Evolutionary conservation across 1,140 invertebrate genomes (phyloP), one percentile per base, ranked within the genome.

Genomic region (Papilio dardanus): DNA sequence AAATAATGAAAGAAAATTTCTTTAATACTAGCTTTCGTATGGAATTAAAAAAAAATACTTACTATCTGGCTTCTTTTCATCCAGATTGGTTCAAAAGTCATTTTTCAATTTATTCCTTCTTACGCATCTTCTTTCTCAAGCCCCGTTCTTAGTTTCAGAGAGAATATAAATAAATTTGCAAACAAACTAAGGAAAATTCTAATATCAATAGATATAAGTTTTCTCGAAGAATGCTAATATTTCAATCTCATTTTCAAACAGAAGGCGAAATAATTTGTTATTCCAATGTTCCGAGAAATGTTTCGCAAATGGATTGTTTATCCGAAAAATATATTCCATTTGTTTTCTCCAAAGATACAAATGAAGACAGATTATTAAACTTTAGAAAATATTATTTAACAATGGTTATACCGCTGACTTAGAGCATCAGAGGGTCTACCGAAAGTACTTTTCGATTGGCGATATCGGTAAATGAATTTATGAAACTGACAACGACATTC

Each of bases 201-300:
- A 62, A 62, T 62, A 62, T 24, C 46, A 24, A 54, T 10, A 19
- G 46, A 4, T 50, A 21, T 21, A 58, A 58, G 50, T 58, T 58
- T 58, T 58, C 50, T 24, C 21, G 12, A 8, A 21, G 21, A 28
- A 24, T 24, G 50, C 50, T 58, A 58, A 58, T 28, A 58, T 62
- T 62, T 62, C 54, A 62, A 28, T 62, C 54, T 5, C 8, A 28
- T 62, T 62, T 62, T 14, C 54, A 62, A 62, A 62, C 54, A 62
- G 24, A 62, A 28, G 3, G 24, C 10, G 54, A 62, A 62, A 24
- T 28, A 62, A 62, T 62, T 62, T 62, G 24, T 62, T 5, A 28
- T 62, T 62, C 54, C 54, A 30, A 62, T 62, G 24, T 62, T 62
- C 54, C 24, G 54, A 30, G 54, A 30, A 28, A 30, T 62, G 8